Conservation (phyloP, 2,797 vertebrate genomes). For the Sebastes hubbsi region DNA sequence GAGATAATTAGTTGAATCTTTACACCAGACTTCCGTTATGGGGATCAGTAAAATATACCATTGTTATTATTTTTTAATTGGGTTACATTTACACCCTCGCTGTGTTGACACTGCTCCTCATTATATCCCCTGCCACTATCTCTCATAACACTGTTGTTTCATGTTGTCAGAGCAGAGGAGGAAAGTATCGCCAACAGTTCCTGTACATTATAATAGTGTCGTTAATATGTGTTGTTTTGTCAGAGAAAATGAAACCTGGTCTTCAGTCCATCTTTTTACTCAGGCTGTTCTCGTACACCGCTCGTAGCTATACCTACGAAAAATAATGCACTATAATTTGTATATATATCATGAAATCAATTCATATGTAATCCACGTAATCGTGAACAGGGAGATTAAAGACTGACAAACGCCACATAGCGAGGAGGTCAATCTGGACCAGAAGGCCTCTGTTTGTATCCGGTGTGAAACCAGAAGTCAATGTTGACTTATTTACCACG, state of each 20-base stretch:
- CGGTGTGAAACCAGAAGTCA: too few relatives aligned
- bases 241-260: neutral
- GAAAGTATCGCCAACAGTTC: neutral
- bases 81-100: neutral
- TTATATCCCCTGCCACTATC: neutral
- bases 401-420: fast-evolving
- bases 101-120: neutral
- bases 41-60: neutral
- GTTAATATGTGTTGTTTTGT: neutral
- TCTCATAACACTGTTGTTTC: neutral
- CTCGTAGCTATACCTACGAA: neutral
- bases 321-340: neutral
- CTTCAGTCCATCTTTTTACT: neutral
- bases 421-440: too few relatives aligned
- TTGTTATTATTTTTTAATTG: neutral
- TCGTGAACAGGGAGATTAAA: too few relatives aligned
- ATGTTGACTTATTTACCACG: too few relatives aligned
- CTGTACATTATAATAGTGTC: neutral
- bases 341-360: neutral
- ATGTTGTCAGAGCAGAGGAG: neutral
- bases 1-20: neutral
- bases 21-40: neutral
- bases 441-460: too few relatives aligned
- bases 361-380: too few relatives aligned
- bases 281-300: neutral